phyloP scores from a whole-genome alignment of 2,888 invertebrate species.

The Xestia rhomboidea region DNA sequence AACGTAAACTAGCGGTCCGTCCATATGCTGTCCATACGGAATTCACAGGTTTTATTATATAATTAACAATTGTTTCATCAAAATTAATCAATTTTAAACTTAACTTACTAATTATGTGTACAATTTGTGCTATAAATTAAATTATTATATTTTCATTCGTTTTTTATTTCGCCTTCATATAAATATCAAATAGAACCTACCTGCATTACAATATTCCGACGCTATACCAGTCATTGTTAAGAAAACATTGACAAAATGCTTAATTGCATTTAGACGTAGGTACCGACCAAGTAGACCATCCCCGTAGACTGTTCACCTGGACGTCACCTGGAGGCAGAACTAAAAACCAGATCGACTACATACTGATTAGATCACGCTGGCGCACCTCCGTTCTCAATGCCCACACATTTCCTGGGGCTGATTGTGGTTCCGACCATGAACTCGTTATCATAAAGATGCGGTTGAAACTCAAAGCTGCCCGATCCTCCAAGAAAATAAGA shows the following conservation, averaged over 20 bases:
- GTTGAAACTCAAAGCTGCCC: too few species aligned
- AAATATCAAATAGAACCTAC: neutral
- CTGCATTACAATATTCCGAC: neutral
- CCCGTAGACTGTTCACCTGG: too few species aligned
- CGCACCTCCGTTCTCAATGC: too few species aligned
- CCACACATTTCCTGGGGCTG: too few species aligned
- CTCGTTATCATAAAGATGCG: too few species aligned
- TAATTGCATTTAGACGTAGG: neutral
- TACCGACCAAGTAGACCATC: neutral
- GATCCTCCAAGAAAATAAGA: too few species aligned
- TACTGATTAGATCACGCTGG: too few species aligned
- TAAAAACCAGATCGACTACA: too few species aligned
- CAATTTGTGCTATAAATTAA: constrained; percentile 47
- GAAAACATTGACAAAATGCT: neutral
- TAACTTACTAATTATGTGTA: constrained; percentile 34
- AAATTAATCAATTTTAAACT: constrained; percentile 17
- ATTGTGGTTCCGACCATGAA: too few species aligned
- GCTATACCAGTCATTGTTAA: neutral
- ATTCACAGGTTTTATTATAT: constrained; percentile 31
- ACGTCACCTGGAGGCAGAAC: too few species aligned
- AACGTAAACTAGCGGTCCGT: constrained; percentile 61
- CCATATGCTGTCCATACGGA: constrained; percentile 65
- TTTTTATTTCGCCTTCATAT: constrained; percentile 17
- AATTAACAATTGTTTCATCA: constrained; percentile 22
- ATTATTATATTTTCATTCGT: constrained; percentile 28